A percentile compares a stretch with the other conserved stretches of the same genome.
These are phyloP conservation scores for Eidolon dupreanum DNA, from an alignment of 2,797 vertebrate species.

Conservation along the genomic window DNA sequence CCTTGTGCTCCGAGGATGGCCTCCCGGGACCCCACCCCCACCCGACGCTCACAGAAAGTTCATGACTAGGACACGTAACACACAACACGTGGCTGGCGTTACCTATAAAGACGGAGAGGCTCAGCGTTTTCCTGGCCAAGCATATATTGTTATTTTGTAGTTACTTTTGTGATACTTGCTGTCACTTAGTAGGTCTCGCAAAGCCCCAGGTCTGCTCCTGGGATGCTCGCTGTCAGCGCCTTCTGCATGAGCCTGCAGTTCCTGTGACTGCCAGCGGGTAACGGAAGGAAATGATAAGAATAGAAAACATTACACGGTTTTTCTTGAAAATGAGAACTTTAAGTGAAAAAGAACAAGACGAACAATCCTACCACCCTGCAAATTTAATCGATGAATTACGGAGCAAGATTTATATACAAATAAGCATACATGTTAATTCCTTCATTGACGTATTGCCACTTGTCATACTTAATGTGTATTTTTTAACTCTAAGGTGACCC, in stretches of 20 bases:
- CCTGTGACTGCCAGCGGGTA: rapidly evolving
- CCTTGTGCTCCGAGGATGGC: background rate
- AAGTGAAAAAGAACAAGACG: background rate
- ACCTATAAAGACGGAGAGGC: background rate
- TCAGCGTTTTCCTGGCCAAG: rapidly evolving
- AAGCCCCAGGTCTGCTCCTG: background rate
- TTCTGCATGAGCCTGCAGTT: background rate
- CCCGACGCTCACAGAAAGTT: too few relatives aligned
- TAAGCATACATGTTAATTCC: rapidly evolving
- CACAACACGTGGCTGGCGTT: rapidly evolving
- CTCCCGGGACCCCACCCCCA: rapidly evolving
- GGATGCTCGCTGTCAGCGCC: background rate
- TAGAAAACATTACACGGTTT: background rate
- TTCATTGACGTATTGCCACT: rapidly evolving
- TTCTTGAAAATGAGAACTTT: background rate
- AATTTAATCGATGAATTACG: background rate
- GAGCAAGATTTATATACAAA: background rate
- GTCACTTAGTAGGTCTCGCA: too few relatives aligned
- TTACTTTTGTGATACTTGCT: background rate
- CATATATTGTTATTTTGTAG: rapidly evolving
- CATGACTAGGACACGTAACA: background rate
- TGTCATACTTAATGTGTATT: rapidly evolving
- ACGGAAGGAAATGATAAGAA: background rate
- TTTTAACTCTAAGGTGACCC: background rate
- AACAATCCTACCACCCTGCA: background rate